phyloP scores from a whole-genome alignment of 2,888 invertebrate genomes.

The Clistopyga incitator region DNA sequence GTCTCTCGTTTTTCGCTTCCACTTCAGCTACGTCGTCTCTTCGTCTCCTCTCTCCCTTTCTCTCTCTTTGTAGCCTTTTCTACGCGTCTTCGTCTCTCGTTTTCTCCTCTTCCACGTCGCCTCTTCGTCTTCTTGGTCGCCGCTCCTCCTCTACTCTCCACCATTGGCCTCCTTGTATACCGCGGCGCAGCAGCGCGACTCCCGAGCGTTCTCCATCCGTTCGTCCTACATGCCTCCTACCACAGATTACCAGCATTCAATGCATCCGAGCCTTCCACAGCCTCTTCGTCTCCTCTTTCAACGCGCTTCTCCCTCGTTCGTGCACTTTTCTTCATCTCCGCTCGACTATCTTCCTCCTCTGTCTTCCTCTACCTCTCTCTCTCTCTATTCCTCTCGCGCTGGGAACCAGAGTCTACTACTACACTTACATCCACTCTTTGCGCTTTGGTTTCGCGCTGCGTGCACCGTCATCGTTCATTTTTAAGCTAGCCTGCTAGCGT shows the following conservation, averaged over 20 bases:
- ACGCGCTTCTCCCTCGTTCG: constrained; percentile 47
- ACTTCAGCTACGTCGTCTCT: constrained; percentile 35
- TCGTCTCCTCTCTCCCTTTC: neutral
- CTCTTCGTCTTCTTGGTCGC: constrained; percentile 57
- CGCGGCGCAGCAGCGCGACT: constrained; percentile 59
- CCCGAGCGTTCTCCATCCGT: constrained; percentile 78
- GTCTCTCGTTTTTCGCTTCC: constrained; percentile 54
- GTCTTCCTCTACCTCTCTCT: neutral
- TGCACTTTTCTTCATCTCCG: constrained; percentile 13
- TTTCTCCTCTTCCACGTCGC: constrained; percentile 42
- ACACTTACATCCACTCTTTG: constrained; percentile 2
- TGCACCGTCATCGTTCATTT: constrained; percentile 53
- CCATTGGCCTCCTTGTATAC: constrained; percentile 64
- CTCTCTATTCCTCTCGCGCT: neutral
- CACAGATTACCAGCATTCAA: constrained; percentile 78
- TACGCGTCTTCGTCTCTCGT: constrained; percentile 45
- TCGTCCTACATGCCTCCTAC: constrained; percentile 83
- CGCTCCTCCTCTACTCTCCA: constrained; percentile 52
- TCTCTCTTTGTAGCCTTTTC: constrained; percentile 53
- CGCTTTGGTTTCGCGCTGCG: constrained; percentile 12
- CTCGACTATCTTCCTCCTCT: neutral
- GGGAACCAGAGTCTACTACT: constrained; percentile 12
- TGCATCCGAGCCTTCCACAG: constrained; percentile 77
- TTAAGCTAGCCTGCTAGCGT: neutral
- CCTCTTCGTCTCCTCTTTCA: constrained; percentile 69